phyloP scores from a whole-genome alignment of 2,113 vertebrate genomes.

The Riparia riparia region DNA sequence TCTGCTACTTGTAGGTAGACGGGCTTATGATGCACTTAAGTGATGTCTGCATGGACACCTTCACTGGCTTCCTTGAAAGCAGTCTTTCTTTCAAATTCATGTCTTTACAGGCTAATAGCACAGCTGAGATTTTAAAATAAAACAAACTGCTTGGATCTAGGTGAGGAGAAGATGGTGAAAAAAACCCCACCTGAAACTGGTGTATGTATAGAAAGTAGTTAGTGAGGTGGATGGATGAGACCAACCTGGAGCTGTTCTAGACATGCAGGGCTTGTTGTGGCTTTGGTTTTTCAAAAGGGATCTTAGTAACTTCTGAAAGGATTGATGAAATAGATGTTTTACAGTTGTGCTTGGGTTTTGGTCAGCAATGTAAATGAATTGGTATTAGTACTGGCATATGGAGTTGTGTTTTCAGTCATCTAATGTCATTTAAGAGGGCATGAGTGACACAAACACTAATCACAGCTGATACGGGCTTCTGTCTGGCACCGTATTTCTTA shows the following conservation, averaged over 20 bases:
- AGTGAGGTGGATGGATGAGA: not conserved
- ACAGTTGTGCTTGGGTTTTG: not conserved
- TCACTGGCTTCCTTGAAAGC: not conserved
- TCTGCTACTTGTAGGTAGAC: not conserved
- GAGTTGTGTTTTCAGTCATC: not conserved
- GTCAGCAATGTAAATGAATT: not conserved
- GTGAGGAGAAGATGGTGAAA: not conserved
- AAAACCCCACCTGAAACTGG: not conserved
- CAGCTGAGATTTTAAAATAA: not conserved
- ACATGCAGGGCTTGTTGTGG: too few relatives aligned
- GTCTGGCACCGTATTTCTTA: not conserved
- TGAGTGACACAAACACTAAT: not conserved
- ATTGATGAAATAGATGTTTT: not conserved
- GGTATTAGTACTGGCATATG: not conserved
- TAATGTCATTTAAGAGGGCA: not conserved
- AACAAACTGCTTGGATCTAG: not conserved
- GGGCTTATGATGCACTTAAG: too few relatives aligned
- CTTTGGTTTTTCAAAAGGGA: not conserved
- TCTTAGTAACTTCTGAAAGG: not conserved
- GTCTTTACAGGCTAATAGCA: not conserved
- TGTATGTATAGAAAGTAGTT: not conserved
- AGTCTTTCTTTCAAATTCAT: fast-evolving
- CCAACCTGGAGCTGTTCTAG: not conserved
- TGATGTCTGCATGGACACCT: not conserved
- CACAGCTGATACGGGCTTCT: fast-evolving